A percentile compares a stretch with the other conserved stretches of the same genome.
Conservation (phyloP, 2,113 vertebrate species). For the Eleginops maclovinus region DNA sequence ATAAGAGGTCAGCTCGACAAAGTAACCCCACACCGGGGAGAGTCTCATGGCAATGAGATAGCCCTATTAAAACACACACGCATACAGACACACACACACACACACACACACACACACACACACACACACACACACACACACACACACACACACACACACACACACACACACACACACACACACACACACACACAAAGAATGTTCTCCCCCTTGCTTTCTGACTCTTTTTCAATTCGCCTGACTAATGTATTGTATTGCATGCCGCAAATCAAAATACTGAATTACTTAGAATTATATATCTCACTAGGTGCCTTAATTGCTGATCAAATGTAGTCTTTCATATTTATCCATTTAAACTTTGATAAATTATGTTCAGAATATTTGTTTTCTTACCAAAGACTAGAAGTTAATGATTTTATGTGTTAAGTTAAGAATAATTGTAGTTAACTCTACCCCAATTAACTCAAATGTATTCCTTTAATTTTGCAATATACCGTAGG, state of each 20-base stretch:
- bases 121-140: constrained; percentile 59
- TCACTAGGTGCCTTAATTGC: neutral
- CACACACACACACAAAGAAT: neutral
- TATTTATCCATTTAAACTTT: constrained; percentile 19
- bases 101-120: constrained; percentile 22
- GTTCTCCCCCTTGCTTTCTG: constrained; percentile 31
- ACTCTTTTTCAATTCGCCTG: constrained; percentile 41
- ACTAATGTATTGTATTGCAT: constrained; percentile 36
- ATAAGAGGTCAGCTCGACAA: constrained; percentile 82
- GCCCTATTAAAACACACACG: constrained; percentile 76
- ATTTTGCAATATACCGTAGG: constrained; percentile 26
- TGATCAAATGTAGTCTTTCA: neutral
- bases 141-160: constrained; percentile 14
- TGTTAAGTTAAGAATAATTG: constrained; percentile 16
- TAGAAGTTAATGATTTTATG: neutral
- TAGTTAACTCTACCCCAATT: constrained; percentile 8
- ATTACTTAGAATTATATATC: constrained; percentile 13
- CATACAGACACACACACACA: constrained; percentile 28
- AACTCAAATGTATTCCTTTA: constrained; percentile 30
- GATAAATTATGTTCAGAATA: constrained; percentile 35
- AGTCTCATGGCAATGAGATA: constrained; percentile 69
- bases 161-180: constrained; percentile 63
- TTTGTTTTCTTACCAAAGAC: constrained; percentile 16
- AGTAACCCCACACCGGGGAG: constrained; percentile 79
- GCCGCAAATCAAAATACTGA: constrained; percentile 19